phyloP scores from a whole-genome alignment of 2,797 vertebrate species.

The Antennarius maculatus region DNA sequence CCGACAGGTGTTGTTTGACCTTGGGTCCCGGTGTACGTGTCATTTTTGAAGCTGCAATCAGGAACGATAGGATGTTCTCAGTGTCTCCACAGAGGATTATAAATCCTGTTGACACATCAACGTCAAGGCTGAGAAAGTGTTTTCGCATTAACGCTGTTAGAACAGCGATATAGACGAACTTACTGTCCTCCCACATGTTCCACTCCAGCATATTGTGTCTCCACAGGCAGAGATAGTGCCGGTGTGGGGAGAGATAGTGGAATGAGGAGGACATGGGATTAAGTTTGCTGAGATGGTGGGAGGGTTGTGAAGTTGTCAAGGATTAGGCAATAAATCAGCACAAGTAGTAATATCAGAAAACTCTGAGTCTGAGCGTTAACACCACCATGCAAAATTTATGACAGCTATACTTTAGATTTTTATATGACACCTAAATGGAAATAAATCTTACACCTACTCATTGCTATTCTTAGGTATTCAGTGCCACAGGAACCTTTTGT shows the following conservation, averaged over 20 bases:
- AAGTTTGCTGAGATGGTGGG: conserved; percentile 28
- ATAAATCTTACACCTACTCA: conserved; percentile 25
- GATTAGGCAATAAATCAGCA: conserved; percentile 64
- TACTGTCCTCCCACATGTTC: conserved; percentile 49
- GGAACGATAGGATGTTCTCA: conserved; percentile 28
- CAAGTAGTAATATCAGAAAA: conserved; percentile 24
- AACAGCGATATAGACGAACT: conserved; percentile 17
- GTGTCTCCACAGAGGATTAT: conserved; percentile 37
- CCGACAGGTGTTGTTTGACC: conserved; percentile 54
- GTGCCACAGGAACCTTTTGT: not conserved
- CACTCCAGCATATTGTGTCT: conserved; percentile 61
- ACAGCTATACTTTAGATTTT: conserved; percentile 39
- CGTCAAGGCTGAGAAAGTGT: conserved; percentile 52
- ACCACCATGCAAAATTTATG: conserved; percentile 37
- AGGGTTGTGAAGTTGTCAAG: conserved; percentile 40
- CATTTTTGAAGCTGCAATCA: conserved; percentile 27
- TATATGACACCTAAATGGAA: conserved; percentile 38
- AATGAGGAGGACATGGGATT: conserved; percentile 46
- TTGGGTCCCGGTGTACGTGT: conserved; percentile 38
- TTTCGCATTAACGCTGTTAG: conserved; percentile 8
- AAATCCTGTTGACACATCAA: conserved; percentile 49
- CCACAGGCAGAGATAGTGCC: conserved; percentile 45
- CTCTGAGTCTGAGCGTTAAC: conserved; percentile 16
- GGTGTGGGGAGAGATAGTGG: not conserved
- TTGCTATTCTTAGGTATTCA: conserved; percentile 44